These are phyloP conservation scores for Ophioninae sp. DNA, from an alignment of 2,888 invertebrate genomes.

Conservation along the genomic window DNA sequence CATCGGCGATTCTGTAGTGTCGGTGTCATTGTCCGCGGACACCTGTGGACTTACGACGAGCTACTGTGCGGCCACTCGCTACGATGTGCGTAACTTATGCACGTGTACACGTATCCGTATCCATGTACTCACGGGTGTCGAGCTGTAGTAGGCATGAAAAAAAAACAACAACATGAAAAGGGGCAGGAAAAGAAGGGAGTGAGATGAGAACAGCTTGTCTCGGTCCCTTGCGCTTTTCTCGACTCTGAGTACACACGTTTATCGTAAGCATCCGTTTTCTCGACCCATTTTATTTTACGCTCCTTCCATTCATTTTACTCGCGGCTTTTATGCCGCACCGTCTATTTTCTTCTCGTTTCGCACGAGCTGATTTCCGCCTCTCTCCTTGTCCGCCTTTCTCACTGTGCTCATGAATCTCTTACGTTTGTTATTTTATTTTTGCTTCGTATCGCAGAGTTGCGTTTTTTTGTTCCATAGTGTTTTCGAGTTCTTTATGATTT, in stretches of 20 bases:
- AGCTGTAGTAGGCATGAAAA: constrained; percentile 4
- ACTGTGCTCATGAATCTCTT: not conserved
- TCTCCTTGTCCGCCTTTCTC: not conserved
- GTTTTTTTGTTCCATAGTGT: not conserved
- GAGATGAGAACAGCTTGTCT: constrained; percentile 47
- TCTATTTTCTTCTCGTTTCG: constrained; percentile 9
- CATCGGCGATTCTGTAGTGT: constrained; percentile 54
- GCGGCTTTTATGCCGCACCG: not conserved
- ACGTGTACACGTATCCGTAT: constrained; percentile 2
- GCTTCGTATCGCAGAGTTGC: not conserved
- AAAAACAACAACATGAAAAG: constrained; percentile 33
- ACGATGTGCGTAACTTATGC: constrained; percentile 11
- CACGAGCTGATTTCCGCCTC: not conserved
- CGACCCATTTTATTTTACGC: constrained; percentile 47
- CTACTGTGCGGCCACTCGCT: constrained; percentile 74
- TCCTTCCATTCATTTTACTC: constrained; percentile 32
- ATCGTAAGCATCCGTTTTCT: constrained; percentile 55
- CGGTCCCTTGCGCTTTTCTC: constrained; percentile 76
- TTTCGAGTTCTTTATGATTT: no score
- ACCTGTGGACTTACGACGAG: constrained; percentile 77
- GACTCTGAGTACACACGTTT: constrained; percentile 43
- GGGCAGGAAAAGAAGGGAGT: constrained; percentile 47
- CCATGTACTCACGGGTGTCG: not conserved
- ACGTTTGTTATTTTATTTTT: not conserved
- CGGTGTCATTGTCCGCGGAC: constrained; percentile 78